Evolutionary conservation across 2,113 vertebrate genomes (phyloP), one percentile per base, ranked within the genome.

Genomic region (Collichthys lucidus): DNA sequence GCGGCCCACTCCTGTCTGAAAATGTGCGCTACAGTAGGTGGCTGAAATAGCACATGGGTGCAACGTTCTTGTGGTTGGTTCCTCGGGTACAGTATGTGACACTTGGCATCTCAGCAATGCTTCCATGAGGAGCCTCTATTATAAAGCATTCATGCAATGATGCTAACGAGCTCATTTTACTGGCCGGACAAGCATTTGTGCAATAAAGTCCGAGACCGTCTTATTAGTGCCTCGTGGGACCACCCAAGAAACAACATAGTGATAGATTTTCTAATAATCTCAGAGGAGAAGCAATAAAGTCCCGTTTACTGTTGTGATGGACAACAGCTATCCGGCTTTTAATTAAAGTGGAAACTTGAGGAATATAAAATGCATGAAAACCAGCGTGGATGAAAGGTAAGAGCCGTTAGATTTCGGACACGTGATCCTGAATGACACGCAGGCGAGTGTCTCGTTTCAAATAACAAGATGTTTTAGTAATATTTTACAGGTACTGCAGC

Each of bases 41-140:
- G 76, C 71, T 92, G 80, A 80, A 92, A 86, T 77, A 86, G 77
- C 91, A 87, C 61, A 50, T 85, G 85, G 89, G 90, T 85, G 88
- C 88, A 31, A 91, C 79, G 82, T 86, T 91, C 89, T 87, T 87
- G 92, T 80, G 91, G 89, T 88, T 24, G 59, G 63, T 71, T 40
- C 67, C 19, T 76, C 44, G 74, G 80, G 84, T 90, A 86, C 86
- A 91, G 89, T 84, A 76, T 92, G 88, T 91, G 83, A 88, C 89
- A 87, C 70, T 86, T 88, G 90, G 86, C 89, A 84, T 89, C 55
- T 64, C 63, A 83, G 83, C 77, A 86, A 86, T 77, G 88, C 86
- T 73, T 85, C 81, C 62, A 85, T 86, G 76, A 90, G 83, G 78
- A 69, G 86, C 35, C 24, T 86, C 70, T 80, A 64, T 90, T 85